Conservation (phyloP, 2,888 invertebrate species). For the Serripes groenlandicus region DNA sequence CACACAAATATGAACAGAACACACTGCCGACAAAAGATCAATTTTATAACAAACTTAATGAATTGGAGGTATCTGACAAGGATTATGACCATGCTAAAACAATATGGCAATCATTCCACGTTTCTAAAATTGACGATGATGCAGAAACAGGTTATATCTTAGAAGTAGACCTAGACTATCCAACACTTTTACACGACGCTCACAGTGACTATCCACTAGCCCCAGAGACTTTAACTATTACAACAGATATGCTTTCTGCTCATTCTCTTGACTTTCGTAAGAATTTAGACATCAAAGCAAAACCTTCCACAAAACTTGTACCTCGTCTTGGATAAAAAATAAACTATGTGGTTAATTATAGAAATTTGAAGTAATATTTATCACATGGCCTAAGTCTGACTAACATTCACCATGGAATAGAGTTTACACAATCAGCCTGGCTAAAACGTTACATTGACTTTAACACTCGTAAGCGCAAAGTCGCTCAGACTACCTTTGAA, state of each 20-base stretch:
- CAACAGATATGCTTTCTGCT: slow-evolving; percentile 3
- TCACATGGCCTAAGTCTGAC: slow-evolving; percentile 71
- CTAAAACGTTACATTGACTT: slow-evolving; percentile 84
- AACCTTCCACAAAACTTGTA: slow-evolving; percentile 57
- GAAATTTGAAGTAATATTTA: slow-evolving; percentile 79
- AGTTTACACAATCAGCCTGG: slow-evolving; percentile 81
- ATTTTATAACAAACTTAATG: too few species aligned
- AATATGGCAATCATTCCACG: too few species aligned
- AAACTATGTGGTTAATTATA: slow-evolving; percentile 83
- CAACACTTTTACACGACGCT: slow-evolving; percentile 7
- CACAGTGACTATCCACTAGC: slow-evolving; percentile 27
- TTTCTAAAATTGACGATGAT: slow-evolving; percentile 14
- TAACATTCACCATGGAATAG: slow-evolving; percentile 78
- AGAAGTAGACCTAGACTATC: slow-evolving; percentile 21
- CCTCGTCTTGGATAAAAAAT: slow-evolving; percentile 67
- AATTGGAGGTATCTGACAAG: too few species aligned
- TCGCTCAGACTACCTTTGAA: slow-evolving; percentile 81
- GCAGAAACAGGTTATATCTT: slow-evolving; percentile 26
- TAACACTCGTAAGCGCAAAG: slow-evolving; percentile 72
- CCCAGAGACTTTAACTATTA: slow-evolving; percentile 10
- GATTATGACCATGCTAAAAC: too few species aligned
- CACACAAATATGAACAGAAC: too few species aligned
- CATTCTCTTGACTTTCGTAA: too few species aligned
- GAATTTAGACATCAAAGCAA: too few species aligned
- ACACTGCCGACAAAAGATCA: too few species aligned